Base-by-base conservation (phyloP, 2,113 vertebrate species). In the Oriolus oriolus region DNA sequence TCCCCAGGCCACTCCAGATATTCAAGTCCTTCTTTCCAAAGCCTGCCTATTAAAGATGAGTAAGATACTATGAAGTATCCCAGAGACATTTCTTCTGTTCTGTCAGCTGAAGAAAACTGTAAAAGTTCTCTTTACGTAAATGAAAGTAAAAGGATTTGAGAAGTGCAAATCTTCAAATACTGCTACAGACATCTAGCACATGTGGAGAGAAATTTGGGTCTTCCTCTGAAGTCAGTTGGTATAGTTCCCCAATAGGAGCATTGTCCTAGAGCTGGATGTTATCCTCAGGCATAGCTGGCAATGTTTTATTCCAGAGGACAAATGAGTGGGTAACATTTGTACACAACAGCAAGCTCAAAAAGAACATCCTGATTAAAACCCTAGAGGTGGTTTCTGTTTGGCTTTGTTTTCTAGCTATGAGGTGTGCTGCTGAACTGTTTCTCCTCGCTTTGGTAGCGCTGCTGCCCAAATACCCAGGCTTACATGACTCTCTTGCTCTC, bases 401-500 rank as follows among this genome's bases (percentile, higher is more conserved):
- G 56, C 53, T 84, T 87, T 88, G 56, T 80, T 81, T 84, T 74
- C 45, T 92, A 82, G 86, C 92, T 88, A 39, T 89, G 88, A 90
- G 61, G 53, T 44, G 21, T 41, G 73, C 77, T 87, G 52, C 74
- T 87, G 87, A 82, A 65, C 6, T 21, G 41, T 81, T 87, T 84
- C 52, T 90, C 61, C 52, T 30, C 41, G 8, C 41, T 90, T 73
- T 16, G 14, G 6, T 39, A 41, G 35, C 70, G n/a, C 68, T 42
- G 45, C 84, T 77, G 76, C 76, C 56, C 16, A 52, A 37, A 73
- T 24, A 28, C 11, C 83, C 73, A 54, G 52, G 61, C 88, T 96
- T 30, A 97, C n/a, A 2, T 28, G 75, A 57, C 52, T 90, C 50
- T 97, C 39, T 97, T 97, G 89, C 82, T 89, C 91, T 93, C 53